Evolutionary conservation across 1,140 invertebrate species (phyloP), one percentile per base, ranked within the genome.

Genomic region (Drosophila bocqueti): DNA sequence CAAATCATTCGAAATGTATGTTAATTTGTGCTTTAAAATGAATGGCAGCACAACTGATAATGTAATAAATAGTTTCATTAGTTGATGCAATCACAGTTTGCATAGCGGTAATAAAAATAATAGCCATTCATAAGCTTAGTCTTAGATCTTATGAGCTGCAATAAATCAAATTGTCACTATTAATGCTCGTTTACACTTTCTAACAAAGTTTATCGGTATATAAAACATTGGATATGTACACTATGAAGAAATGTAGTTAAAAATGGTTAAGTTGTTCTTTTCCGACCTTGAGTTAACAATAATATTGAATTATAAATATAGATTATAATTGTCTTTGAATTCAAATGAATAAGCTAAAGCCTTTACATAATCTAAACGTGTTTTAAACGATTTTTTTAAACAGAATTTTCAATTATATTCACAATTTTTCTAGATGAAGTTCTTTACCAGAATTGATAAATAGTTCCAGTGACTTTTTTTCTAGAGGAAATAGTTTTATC

Each of bases 91-190:
- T 55, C 18, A 24, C 21, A 38, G 21, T 8, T 38, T 24, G 9
- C 54, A n/a, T 40, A 16, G 16, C 21, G 9, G 4, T 24, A 24
- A 55, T 38, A 38, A 40, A 24, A 10, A 24, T 55, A 55, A 55
- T 40, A 24, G 7, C 29, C 18, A 24, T 24, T 10, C 8, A 21
- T 9, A 21, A 36, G 11, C 18, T 38, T 10, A 16, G 34, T 24
- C 2, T 10, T 10, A 55, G 18, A 38, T 24, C 34, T 38, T 38
- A 24, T 55, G 52, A 16, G 13, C 18, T 3, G 18, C 15, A 16
- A 38, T 55, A 24, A 15, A 55, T 55, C 18, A 16, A 38, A 55
- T 38, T 38, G 34, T 38, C 52, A 38, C 52, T 15, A 10, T 55
- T 24, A 55, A 38, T 3, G 31, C 36, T 38, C 1, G 38, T 38